Evolutionary conservation across 2,113 vertebrate species (phyloP), one percentile per base, ranked within the genome.

Genomic region (Petroica traversi): DNA sequence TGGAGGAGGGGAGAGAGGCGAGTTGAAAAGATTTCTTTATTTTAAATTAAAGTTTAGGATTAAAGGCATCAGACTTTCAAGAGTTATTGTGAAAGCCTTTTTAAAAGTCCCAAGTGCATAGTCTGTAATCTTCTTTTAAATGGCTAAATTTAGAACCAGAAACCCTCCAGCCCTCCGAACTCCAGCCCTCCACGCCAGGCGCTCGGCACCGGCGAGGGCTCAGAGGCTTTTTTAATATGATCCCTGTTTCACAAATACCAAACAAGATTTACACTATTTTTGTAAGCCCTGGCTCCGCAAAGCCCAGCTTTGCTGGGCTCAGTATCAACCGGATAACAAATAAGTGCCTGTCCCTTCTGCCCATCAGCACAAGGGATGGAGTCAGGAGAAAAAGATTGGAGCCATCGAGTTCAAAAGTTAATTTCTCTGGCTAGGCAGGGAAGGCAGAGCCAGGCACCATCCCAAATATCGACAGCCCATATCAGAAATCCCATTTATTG

Each of bases 1-100:
- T 76, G 89, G 93, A 91, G 89, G 92, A 94, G 66, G 80, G 89
- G 84, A 71, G 41, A 78, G 82, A 96, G 77, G 88, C 33, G 23
- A 94, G 94, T 92, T 92, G 96, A 97, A 97, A 97, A 97, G 96
- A 97, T 96, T 96, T 96, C 98, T 98, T 98, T 97, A 95, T 97
- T 98, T 98, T 98, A 98, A 98, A 98, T 98, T 98, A 98, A 98
- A 97, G 95, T 98, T 97, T 94, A 96, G 97, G 97, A 98, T 98
- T 98, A 98, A 97, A 98, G 95, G 97, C 97, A 96, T 92, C 77
- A 82, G 86, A 92, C 96, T 98, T 97, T 97, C 95, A 90, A 92
- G 96, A 96, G 97, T 97, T 96, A 97, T 94, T 94, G 90, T 93
- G 95, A 97, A 97, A 97, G 92, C 96, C 93, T 96, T 98, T 98